phyloP scores from a whole-genome alignment of 2,888 invertebrate species.

The Ganaspis brasiliensis region DNA sequence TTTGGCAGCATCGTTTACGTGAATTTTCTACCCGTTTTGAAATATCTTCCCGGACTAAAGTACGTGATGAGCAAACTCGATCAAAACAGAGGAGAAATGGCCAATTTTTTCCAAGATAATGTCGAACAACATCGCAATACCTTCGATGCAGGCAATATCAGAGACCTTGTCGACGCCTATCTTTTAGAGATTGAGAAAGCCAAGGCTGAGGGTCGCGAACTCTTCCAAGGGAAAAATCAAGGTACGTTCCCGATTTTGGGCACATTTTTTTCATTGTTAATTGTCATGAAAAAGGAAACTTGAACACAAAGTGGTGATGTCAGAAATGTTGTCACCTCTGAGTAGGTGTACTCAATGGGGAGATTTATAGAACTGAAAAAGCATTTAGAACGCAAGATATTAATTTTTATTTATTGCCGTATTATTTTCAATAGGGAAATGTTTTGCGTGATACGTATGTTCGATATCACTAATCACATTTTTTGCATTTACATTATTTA shows the following conservation, averaged over 20 bases:
- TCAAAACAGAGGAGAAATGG: conserved; percentile 92
- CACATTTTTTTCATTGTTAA: conserved; percentile 1
- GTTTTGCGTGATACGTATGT: conserved; percentile 10
- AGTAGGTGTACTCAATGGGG: conserved; percentile 15
- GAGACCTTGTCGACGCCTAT: conserved; percentile 94
- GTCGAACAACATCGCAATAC: conserved; percentile 91
- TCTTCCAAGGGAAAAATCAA: conserved; percentile 93
- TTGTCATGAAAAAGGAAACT: conserved; percentile 17
- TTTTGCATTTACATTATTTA: not conserved
- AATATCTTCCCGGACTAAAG: conserved; percentile 83
- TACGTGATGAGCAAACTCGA: conserved; percentile 83
- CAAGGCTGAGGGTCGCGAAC: conserved; percentile 87
- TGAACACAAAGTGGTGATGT: conserved; percentile 22
- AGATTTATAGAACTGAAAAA: conserved; percentile 22
- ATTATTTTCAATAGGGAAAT: conserved; percentile 35
- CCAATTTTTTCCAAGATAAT: conserved; percentile 90
- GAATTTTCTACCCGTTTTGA: conserved; percentile 91
- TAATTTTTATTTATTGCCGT: conserved; percentile 1
- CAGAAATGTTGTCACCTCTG: conserved; percentile 38
- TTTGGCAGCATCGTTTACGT: conserved; percentile 92
- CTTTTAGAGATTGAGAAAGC: conserved; percentile 92
- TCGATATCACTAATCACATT: not conserved
- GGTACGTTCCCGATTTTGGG: conserved; percentile 82
- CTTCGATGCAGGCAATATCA: conserved; percentile 88
- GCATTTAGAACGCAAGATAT: conserved; percentile 5